A percentile compares a stretch with the other conserved stretches of the same genome.
phyloP scores from a whole-genome alignment of 1,140 invertebrate species.

The Hyles vespertilio region DNA sequence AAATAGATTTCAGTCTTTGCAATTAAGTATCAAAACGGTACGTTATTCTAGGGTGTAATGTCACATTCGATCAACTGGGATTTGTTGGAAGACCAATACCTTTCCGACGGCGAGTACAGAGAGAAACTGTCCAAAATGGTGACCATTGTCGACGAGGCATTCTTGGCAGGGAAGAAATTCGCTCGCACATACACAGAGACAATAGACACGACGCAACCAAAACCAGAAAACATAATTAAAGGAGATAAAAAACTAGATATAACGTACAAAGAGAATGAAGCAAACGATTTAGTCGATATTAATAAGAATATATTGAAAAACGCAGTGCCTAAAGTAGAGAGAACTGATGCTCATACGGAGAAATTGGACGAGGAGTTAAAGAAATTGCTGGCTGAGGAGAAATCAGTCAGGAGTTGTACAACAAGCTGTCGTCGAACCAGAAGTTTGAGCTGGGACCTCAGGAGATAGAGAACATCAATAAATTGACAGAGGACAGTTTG shows the following conservation, averaged over 20 bases:
- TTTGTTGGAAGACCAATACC: conserved; percentile 91
- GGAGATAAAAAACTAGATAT: conserved; percentile 43
- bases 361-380: conserved; percentile 46
- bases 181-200: conserved; percentile 81
- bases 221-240: conserved; percentile 16
- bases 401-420: conserved; percentile 57
- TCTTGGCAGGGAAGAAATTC: conserved; percentile 87
- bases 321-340: conserved; percentile 31
- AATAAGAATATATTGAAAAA: conserved; percentile 29
- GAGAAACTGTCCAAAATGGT: conserved; percentile 91
- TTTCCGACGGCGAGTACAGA: conserved; percentile 87
- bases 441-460: conserved; percentile 58
- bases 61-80: conserved; percentile 96
- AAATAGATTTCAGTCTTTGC: background rate
- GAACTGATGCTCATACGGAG: conserved; percentile 29
- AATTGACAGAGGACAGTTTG: conserved; percentile 51
- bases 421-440: conserved; percentile 64
- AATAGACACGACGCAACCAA: conserved; percentile 26
- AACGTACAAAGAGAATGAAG: conserved; percentile 46
- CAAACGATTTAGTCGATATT: conserved; percentile 17
- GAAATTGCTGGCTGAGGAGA: conserved; percentile 44
- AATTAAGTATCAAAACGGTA: background rate
- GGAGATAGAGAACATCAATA: conserved; percentile 70
- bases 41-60: conserved; percentile 88
- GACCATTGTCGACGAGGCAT: conserved; percentile 83